phyloP scores from a whole-genome alignment of 2,888 invertebrate species.

The Ennomos fuscantarius region DNA sequence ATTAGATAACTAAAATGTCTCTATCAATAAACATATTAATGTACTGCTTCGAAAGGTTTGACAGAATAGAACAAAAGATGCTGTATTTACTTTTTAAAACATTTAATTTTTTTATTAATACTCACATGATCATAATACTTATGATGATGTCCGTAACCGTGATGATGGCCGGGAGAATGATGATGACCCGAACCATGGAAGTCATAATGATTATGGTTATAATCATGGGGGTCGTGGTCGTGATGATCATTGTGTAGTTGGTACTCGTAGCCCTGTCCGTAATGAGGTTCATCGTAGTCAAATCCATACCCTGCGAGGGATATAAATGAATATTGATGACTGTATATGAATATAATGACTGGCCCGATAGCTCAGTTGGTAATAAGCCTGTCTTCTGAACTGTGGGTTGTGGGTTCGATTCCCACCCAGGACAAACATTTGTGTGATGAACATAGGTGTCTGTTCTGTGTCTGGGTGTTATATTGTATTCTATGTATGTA shows the following conservation, averaged over 20 bases:
- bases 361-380: too few relatives aligned
- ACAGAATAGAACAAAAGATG: too few relatives aligned
- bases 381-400: too few relatives aligned
- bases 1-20: too few relatives aligned
- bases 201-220: conserved; percentile 45
- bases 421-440: too few relatives aligned
- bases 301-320: conserved; percentile 61
- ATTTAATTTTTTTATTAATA: conserved; percentile 17
- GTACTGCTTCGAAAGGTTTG: too few relatives aligned
- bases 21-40: too few relatives aligned
- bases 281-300: conserved; percentile 70
- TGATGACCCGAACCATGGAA: conserved; percentile 44
- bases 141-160: conserved; percentile 51
- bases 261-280: conserved; percentile 61
- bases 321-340: conserved; percentile 12
- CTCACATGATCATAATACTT: conserved; percentile 71
- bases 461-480: too few relatives aligned
- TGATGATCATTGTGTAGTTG: conserved; percentile 51
- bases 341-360: too few relatives aligned
- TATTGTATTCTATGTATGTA: too few relatives aligned
- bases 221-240: conserved; percentile 50
- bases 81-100: neutral
- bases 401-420: too few relatives aligned
- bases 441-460: too few relatives aligned
- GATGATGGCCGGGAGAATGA: conserved; percentile 47